phyloP scores from a whole-genome alignment of 2,888 invertebrate species.

The Mesochorus sp. region DNA sequence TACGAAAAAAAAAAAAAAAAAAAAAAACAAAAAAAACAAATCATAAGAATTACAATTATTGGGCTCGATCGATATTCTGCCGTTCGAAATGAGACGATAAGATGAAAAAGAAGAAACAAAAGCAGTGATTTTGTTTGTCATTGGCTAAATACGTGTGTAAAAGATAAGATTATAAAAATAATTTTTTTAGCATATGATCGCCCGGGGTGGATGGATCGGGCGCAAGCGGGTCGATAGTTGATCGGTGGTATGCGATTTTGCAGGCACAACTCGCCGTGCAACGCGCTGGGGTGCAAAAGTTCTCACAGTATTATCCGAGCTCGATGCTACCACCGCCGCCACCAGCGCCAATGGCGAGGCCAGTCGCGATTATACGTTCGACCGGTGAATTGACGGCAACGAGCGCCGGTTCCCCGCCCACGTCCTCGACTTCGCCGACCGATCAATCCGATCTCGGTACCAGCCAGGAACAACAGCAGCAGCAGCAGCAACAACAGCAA shows the following conservation, averaged over 20 bases:
- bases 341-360: conserved; percentile 97
- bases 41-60: not conserved
- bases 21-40: conserved; percentile 10
- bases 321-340: conserved; percentile 98
- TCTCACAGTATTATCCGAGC: conserved; percentile 93
- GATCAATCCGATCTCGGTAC: conserved; percentile 81
- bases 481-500: conserved; percentile 79
- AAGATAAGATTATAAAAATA: conserved; percentile 10
- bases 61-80: not conserved
- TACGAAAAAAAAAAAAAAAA: conserved; percentile 3
- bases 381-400: conserved; percentile 87
- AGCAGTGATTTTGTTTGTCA: no score
- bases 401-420: conserved; percentile 86
- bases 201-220: conserved; percentile 75
- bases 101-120: not conserved
- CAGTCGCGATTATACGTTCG: conserved; percentile 97
- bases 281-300: conserved; percentile 83
- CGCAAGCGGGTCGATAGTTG: conserved; percentile 76
- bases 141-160: no score
- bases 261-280: conserved; percentile 83
- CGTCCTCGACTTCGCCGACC: conserved; percentile 82
- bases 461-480: conserved; percentile 78
- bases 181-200: conserved; percentile 36
- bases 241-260: conserved; percentile 80
- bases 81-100: not conserved